Percentiles rank a stretch among this genome's conserved stretches.
Evolutionary conservation across 2,797 vertebrate genomes (phyloP).

Genomic region (Linurgus olivaceus): DNA sequence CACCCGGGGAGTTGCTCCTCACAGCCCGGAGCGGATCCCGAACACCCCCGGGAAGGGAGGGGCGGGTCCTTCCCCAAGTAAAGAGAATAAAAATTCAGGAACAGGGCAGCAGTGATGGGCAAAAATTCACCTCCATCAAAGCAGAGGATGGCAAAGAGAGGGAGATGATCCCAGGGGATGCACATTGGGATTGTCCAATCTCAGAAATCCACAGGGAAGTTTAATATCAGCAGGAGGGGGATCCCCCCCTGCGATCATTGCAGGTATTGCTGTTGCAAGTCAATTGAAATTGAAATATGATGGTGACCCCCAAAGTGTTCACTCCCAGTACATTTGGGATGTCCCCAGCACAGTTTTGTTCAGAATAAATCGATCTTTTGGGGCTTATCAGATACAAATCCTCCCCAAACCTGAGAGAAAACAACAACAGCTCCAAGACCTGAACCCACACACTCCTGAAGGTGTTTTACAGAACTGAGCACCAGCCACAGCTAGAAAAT

Average conservation of each 20-base stretch:
- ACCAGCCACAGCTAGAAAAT: neutral
- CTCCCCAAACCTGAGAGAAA: neutral
- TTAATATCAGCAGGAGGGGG: neutral
- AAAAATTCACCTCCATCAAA: neutral
- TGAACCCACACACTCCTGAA: neutral
- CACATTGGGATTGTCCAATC: neutral
- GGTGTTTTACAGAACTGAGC: neutral
- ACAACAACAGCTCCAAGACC: neutral
- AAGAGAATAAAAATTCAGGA: neutral
- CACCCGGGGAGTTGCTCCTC: neutral
- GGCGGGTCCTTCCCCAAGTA: too few relatives aligned
- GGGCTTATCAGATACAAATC: neutral
- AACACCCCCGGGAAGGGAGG: neutral
- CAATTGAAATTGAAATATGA: neutral
- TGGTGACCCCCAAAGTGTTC: neutral
- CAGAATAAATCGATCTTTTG: slow-evolving; percentile 1
- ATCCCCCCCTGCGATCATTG: neutral
- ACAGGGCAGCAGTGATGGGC: too few relatives aligned
- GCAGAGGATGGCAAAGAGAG: neutral
- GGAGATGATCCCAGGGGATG: neutral
- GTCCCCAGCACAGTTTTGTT: neutral
- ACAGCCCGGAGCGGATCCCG: neutral
- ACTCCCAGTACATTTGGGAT: rapidly evolving
- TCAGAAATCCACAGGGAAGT: neutral
- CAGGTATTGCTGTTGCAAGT: neutral